Conservation (phyloP, 2,888 invertebrate species). For the Clusia tigrina region DNA sequence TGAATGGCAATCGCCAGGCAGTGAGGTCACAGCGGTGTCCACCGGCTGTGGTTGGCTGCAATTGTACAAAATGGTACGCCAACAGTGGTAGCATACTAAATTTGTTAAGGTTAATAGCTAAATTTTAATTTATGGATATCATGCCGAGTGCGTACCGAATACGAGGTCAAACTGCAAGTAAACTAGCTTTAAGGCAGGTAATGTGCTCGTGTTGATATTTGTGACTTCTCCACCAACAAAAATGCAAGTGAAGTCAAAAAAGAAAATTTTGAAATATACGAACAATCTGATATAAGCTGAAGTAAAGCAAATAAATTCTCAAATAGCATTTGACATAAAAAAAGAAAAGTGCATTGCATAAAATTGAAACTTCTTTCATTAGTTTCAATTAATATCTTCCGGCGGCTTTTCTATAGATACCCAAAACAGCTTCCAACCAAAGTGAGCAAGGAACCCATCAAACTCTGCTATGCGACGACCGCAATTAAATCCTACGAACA, state of each 20-base stretch:
- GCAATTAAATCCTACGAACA: not conserved
- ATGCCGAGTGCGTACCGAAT: conserved; percentile 45
- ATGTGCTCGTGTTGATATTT: not conserved
- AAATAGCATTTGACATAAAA: not conserved
- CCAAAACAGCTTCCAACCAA: not conserved
- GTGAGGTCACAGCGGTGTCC: not conserved
- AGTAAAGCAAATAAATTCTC: not conserved
- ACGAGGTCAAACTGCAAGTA: no score
- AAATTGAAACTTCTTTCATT: not conserved
- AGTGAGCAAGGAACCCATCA: not conserved
- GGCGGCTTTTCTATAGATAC: not conserved
- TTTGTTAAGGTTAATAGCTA: conserved; percentile 61
- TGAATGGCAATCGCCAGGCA: not conserved
- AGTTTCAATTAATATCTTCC: conserved; percentile 1
- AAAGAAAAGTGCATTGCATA: not conserved
- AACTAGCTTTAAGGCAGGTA: not conserved
- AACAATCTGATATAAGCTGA: not conserved
- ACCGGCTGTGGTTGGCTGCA: not conserved
- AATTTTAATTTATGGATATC: conserved; percentile 58
- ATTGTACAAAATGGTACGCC: not conserved
- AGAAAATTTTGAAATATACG: not conserved
- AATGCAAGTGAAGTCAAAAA: not conserved
- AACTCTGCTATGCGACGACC: not conserved
- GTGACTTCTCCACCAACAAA: no score
- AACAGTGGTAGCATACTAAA: conserved; percentile 55